Conservation (phyloP, 2,888 invertebrate species). For the Melinaea marsaeus region DNA sequence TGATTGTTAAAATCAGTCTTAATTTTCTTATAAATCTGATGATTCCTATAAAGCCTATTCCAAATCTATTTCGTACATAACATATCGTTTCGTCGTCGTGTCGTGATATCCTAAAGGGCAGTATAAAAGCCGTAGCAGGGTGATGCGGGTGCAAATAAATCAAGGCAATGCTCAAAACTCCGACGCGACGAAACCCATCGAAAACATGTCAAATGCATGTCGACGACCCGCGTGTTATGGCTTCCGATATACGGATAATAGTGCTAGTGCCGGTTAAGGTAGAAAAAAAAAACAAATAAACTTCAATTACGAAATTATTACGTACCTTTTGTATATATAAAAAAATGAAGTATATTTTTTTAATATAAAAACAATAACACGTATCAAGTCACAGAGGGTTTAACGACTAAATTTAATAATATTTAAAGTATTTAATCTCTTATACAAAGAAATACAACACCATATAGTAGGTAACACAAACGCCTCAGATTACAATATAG, state of each 20-base stretch:
- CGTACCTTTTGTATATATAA: too few species aligned
- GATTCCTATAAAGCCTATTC: not conserved
- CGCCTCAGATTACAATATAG: slow-evolving; percentile 18
- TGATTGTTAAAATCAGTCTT: too few species aligned
- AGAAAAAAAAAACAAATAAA: not conserved
- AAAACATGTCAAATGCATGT: slow-evolving; percentile 55
- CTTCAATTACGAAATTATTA: not conserved
- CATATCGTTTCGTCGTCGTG: not conserved
- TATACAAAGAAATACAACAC: too few species aligned
- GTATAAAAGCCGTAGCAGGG: slow-evolving; percentile 16
- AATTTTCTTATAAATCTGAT: not conserved
- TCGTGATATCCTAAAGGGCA: slow-evolving; percentile 5
- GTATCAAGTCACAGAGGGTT: too few species aligned
- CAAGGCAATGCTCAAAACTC: slow-evolving; percentile 60
- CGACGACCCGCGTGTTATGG: slow-evolving; percentile 35
- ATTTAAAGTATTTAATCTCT: too few species aligned
- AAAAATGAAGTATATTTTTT: too few species aligned
- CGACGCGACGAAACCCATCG: slow-evolving; percentile 47
- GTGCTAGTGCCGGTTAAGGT: not conserved
- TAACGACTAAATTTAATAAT: too few species aligned
- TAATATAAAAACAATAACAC: too few species aligned
- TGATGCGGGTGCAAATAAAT: slow-evolving; percentile 51
- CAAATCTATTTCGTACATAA: slow-evolving; percentile 11
- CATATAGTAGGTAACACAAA: slow-evolving; percentile 14
- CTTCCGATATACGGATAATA: slow-evolving; percentile 12